Conservation (phyloP, 2,888 invertebrate species). For the Caenorhabditis sp. region DNA sequence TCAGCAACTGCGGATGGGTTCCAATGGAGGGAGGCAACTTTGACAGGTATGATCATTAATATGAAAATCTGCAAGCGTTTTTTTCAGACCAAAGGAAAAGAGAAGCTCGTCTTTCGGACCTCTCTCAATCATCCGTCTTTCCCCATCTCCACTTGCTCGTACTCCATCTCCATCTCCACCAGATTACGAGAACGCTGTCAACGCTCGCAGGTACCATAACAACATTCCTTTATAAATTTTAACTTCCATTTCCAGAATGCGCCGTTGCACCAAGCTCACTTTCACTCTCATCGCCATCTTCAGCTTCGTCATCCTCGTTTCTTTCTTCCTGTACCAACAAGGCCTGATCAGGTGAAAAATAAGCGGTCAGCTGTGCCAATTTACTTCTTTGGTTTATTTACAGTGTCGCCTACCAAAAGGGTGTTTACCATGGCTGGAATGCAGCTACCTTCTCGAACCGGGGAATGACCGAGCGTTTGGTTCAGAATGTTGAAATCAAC, state of each 20-base stretch:
- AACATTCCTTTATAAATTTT: not conserved
- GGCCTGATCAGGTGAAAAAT: constrained; percentile 68
- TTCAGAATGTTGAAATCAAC: constrained; percentile 80
- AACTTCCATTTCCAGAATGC: constrained; percentile 55
- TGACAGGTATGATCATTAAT: constrained; percentile 54
- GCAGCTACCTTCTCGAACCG: constrained; percentile 70
- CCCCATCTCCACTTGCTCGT: constrained; percentile 74
- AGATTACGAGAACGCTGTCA: constrained; percentile 71
- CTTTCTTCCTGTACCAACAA: constrained; percentile 71
- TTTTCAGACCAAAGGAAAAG: constrained; percentile 72
- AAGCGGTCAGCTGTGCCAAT: not conserved
- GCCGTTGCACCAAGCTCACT: constrained; percentile 68
- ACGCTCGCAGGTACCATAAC: constrained; percentile 52
- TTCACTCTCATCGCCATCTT: constrained; percentile 67
- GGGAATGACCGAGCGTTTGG: constrained; percentile 72
- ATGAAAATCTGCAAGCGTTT: not conserved
- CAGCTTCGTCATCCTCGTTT: constrained; percentile 66
- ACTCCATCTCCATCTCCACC: constrained; percentile 75
- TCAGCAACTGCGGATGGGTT: constrained; percentile 72
- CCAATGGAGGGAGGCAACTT: constrained; percentile 75
- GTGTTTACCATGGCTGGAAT: constrained; percentile 73
- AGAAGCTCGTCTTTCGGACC: constrained; percentile 76
- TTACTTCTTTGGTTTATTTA: not conserved
- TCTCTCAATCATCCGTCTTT: constrained; percentile 75
- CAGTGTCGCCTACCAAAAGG: constrained; percentile 71